Conservation (phyloP, 2,797 vertebrate genomes). For the Anniella stebbinsi region DNA sequence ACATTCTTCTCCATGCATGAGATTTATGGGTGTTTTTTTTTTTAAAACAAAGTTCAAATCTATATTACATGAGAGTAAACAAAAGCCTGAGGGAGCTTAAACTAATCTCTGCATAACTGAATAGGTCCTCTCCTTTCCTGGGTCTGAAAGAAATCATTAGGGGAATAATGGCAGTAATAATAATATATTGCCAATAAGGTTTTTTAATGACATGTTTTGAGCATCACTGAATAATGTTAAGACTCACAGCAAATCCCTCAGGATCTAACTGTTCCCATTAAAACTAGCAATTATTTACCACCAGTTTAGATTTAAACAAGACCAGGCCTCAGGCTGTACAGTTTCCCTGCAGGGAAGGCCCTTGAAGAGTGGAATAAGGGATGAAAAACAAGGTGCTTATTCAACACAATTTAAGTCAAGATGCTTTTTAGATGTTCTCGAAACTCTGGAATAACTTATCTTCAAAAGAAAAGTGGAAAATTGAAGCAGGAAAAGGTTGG, state of each 20-base stretch:
- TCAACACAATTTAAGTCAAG: neutral
- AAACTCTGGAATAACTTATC: neutral
- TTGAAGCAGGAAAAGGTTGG: neutral
- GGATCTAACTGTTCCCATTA: neutral
- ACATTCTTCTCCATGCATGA: constrained; percentile 8
- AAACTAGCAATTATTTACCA: constrained; percentile 13
- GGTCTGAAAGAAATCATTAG: constrained; percentile 3
- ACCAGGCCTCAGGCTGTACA: neutral
- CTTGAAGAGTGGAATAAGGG: constrained; percentile 1
- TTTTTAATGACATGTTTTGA: constrained; percentile 38
- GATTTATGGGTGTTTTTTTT: no score
- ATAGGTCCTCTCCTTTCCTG: neutral
- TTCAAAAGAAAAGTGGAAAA: neutral
- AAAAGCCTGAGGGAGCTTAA: neutral
- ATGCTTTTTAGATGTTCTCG: neutral
- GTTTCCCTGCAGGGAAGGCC: neutral
- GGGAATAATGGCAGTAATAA: constrained; percentile 19
- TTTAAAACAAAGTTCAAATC: neutral
- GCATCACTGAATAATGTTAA: constrained; percentile 32
- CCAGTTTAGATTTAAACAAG: neutral
- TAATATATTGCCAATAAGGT: constrained; percentile 4
- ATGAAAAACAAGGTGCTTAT: neutral
- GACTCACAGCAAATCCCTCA: neutral
- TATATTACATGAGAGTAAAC: constrained; percentile 8
- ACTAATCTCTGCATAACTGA: neutral